Evolutionary conservation across 2,797 vertebrate species (phyloP).

Genomic region (Enteromius viviparus): DNA sequence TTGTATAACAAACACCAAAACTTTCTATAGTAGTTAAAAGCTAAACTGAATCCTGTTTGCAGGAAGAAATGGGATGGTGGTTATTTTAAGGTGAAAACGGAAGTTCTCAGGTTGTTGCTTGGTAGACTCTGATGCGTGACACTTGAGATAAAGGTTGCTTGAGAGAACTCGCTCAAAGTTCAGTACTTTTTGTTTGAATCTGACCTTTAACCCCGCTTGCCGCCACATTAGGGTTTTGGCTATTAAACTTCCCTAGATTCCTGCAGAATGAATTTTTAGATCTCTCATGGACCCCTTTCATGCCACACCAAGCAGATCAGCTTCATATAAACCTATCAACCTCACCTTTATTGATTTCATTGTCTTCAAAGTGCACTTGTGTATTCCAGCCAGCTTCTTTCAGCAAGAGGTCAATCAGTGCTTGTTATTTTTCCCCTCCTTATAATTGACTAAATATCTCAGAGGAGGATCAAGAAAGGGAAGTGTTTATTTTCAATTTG

Average conservation of each 20-base stretch:
- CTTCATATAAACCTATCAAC: neutral
- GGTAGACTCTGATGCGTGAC: neutral
- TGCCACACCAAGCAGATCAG: neutral
- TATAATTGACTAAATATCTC: neutral
- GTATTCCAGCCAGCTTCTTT: neutral
- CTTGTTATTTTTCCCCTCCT: neutral
- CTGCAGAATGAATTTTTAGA: neutral
- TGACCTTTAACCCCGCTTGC: too few species aligned
- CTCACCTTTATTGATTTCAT: neutral
- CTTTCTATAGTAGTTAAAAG: neutral
- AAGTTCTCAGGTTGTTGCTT: neutral
- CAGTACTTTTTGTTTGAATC: neutral
- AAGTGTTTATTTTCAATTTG: neutral
- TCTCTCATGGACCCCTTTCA: neutral
- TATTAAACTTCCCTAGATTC: neutral
- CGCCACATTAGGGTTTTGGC: neutral
- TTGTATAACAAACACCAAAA: neutral
- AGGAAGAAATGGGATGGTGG: neutral
- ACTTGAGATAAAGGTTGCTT: neutral
- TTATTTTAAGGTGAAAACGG: neutral
- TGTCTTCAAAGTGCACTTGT: neutral
- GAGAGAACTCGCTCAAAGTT: neutral
- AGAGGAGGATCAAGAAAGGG: neutral
- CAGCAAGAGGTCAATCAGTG: neutral
- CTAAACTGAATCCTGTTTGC: neutral